phyloP scores from a whole-genome alignment of 2,888 invertebrate genomes.

The Scotopteryx bipunctaria region DNA sequence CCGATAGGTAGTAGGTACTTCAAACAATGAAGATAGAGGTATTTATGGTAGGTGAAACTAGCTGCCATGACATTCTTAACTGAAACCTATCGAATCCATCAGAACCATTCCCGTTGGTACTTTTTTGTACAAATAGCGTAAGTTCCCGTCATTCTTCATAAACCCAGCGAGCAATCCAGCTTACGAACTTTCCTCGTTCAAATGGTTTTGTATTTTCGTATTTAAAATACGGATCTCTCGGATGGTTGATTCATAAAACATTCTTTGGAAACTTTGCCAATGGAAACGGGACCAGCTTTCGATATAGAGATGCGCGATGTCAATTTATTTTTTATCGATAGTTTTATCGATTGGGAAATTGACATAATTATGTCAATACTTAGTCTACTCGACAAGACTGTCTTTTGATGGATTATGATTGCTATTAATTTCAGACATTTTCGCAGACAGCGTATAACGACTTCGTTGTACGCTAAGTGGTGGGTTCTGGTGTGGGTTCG shows the following conservation, averaged over 20 bases:
- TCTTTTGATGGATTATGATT: too few relatives aligned
- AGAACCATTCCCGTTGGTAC: background rate
- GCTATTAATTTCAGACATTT: too few relatives aligned
- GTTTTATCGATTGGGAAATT: background rate
- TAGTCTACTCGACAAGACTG: too few relatives aligned
- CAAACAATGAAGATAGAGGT: too few relatives aligned
- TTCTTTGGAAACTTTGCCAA: constrained; percentile 34
- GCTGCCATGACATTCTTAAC: too few relatives aligned
- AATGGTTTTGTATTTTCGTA: constrained; percentile 33
- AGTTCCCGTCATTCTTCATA: constrained; percentile 15
- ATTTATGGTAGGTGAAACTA: too few relatives aligned
- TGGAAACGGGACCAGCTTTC: constrained; percentile 23
- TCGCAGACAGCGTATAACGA: too few relatives aligned
- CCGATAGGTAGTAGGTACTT: too few relatives aligned
- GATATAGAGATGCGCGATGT: constrained; percentile 23
- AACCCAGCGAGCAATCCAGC: constrained; percentile 20
- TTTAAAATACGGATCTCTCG: constrained; percentile 36
- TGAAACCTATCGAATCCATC: background rate
- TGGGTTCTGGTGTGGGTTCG: too few relatives aligned
- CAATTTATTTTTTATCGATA: constrained; percentile 6
- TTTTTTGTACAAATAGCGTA: background rate
- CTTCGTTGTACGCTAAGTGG: too few relatives aligned
- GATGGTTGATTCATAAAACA: constrained; percentile 35
- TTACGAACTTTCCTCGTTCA: constrained; percentile 37
- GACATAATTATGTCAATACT: too few relatives aligned